Evolutionary conservation across 2,113 vertebrate species (phyloP), one percentile per base, ranked within the genome.

Genomic region (Chaetura pelagica): DNA sequence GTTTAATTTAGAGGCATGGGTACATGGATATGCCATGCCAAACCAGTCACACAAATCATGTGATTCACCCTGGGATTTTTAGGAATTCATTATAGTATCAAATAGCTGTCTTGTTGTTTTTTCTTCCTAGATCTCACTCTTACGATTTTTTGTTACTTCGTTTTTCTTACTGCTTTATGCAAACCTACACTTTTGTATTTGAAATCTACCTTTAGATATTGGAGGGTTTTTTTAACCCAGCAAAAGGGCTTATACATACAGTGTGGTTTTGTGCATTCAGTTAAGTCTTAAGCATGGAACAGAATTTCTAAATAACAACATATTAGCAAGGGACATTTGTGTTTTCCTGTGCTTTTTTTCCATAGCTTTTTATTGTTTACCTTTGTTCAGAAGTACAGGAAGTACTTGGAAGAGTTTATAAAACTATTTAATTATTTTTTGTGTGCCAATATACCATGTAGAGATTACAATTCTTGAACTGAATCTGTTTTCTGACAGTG

Each of bases 331-430:
- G 72, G 35, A 26, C 61, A 59, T 86, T 94, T 86, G 35, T 83
- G 26, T 79, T 94, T 89, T 94, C 69, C 32, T 83, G 19, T 6
- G 30, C 30, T 1, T 49, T 55, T 84, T 82, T 75, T 73, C 48
- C 14, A 11, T 69, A 83, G 80, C 19, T 79, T 88, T 94, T 86
- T 93, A 42, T 76, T 90, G 57, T 83, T 95, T 85, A 74, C 29
- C 63, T 96, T 93, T 96, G 58, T 87, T 92, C 42, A 63, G 30
- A 92, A 89, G 64, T 94, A 79, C 76, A 84, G 24, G 63, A 61
- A 91, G 68, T 83, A 77, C 87, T 86, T 84, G 42, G n/a, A 94
- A 83, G 87, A 86, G 35, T 58, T 62, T 75, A 76, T 93, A 29
- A 72, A 87, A 62, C 61, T 64, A 34, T 30, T 73, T 24, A 63